These are phyloP conservation scores for Ligdia adustata DNA, from an alignment of 2,888 invertebrate species.

Conservation along the genomic window DNA sequence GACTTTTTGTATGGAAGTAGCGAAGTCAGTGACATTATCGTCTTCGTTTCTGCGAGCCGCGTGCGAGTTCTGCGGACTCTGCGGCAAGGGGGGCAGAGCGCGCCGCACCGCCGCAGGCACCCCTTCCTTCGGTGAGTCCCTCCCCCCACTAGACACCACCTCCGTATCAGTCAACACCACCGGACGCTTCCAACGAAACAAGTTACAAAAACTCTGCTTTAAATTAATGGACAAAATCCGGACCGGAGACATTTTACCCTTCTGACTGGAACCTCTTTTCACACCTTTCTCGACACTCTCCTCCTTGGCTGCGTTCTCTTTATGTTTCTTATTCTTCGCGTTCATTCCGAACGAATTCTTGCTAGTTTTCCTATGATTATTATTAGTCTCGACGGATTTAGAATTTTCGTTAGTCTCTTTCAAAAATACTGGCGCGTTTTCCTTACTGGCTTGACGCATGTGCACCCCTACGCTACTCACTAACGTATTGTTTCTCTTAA, in stretches of 20 bases:
- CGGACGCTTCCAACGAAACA: constrained; percentile 87
- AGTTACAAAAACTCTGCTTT: constrained; percentile 93
- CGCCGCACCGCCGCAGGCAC: constrained; percentile 67
- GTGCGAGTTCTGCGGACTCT: constrained; percentile 53
- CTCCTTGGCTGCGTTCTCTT: constrained; percentile 65
- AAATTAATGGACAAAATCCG: constrained; percentile 89
- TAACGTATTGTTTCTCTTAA: constrained; percentile 75
- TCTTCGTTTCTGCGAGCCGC: constrained; percentile 55
- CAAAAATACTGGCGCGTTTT: constrained; percentile 56
- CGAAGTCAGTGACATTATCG: constrained; percentile 90
- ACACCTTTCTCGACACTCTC: constrained; percentile 76
- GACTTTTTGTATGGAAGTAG: constrained; percentile 95
- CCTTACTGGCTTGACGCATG: constrained; percentile 63
- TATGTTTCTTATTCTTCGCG: constrained; percentile 85
- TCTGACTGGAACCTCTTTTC: constrained; percentile 58
- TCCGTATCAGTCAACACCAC: constrained; percentile 57
- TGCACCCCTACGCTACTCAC: constrained; percentile 73
- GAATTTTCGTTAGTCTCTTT: constrained; percentile 70
- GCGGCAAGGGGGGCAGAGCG: constrained; percentile 75
- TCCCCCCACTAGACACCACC: constrained; percentile 45
- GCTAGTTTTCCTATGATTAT: constrained; percentile 73
- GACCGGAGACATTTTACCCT: constrained; percentile 86
- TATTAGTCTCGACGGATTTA: constrained; percentile 68
- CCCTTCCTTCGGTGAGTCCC: constrained; percentile 47
- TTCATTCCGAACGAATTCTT: constrained; percentile 85